Evolutionary conservation across 2,888 invertebrate genomes (phyloP).

Genomic region (Hydroisotoma schaefferi): DNA sequence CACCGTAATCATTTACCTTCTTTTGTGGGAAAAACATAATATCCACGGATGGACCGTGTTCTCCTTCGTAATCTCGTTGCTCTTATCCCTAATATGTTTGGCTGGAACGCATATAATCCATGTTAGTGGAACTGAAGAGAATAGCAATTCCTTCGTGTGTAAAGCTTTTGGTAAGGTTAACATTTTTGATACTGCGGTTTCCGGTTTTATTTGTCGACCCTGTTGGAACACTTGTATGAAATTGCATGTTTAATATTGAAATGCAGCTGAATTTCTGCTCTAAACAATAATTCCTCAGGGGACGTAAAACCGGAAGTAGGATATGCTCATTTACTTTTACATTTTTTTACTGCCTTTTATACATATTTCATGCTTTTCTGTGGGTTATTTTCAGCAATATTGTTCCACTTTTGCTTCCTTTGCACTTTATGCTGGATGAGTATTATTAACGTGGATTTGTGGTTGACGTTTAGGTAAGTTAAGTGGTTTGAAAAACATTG

Average conservation of each 20-base stretch:
- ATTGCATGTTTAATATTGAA: no score
- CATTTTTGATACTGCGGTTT: no score
- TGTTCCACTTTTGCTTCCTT: conserved; percentile 30
- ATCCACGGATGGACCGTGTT: conserved; percentile 33
- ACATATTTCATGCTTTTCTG: neutral
- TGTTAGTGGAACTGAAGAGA: no score
- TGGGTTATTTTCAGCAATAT: conserved; percentile 15
- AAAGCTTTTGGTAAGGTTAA: conserved; percentile 15
- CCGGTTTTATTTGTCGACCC: no score
- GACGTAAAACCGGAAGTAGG: no score
- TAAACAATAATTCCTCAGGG: no score
- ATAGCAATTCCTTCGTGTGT: neutral
- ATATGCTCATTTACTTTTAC: neutral
- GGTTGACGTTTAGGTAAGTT: conserved; percentile 27
- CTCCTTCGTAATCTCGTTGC: conserved; percentile 24
- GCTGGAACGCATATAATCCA: conserved; percentile 14
- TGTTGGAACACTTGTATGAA: no score
- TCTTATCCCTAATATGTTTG: conserved; percentile 27
- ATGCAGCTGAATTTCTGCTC: no score
- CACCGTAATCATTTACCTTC: conserved; percentile 20
- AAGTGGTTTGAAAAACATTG: no score
- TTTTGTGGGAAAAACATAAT: conserved; percentile 33
- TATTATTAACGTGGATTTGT: conserved; percentile 28
- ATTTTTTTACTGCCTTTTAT: neutral
- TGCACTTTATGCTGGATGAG: conserved; percentile 29